Evolutionary conservation across 2,888 invertebrate genomes (phyloP).

Genomic region (Mystacides longicornis): DNA sequence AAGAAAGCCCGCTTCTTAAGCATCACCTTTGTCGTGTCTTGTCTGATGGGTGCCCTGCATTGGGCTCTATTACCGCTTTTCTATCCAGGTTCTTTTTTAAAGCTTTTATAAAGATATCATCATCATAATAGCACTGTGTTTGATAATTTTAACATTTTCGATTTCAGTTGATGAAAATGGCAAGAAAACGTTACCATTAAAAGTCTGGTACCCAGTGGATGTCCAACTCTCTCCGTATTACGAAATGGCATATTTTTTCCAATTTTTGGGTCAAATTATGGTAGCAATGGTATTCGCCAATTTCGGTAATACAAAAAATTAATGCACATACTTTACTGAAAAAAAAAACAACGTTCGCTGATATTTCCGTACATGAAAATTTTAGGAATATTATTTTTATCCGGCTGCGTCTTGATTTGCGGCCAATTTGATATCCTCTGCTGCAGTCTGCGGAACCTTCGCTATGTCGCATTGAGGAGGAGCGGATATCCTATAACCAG

Average conservation of each 20-base stretch:
- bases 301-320: conserved; percentile 27
- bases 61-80: conserved; percentile 19
- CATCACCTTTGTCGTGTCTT: conserved; percentile 13
- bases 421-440: conserved; percentile 28
- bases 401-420: conserved; percentile 23
- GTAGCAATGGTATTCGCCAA: conserved; percentile 29
- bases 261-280: conserved; percentile 34
- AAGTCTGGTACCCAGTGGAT: conserved; percentile 24
- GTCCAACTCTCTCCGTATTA: conserved; percentile 22
- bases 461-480: conserved; percentile 16
- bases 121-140: not conserved
- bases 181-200: conserved; percentile 14
- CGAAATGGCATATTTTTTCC: conserved; percentile 28
- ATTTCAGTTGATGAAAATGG: conserved; percentile 9
- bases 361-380: not conserved
- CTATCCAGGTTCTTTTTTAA: conserved; percentile 10
- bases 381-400: conserved; percentile 14
- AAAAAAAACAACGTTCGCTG: not conserved
- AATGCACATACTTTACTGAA: too few relatives aligned
- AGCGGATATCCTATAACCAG: conserved; percentile 8
- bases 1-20: conserved; percentile 15
- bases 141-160: not conserved
- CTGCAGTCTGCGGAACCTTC: conserved; percentile 27
- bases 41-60: conserved; percentile 14
- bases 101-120: too few relatives aligned